phyloP scores from a whole-genome alignment of 2,797 vertebrate genomes.

The Buceros bicornis region DNA sequence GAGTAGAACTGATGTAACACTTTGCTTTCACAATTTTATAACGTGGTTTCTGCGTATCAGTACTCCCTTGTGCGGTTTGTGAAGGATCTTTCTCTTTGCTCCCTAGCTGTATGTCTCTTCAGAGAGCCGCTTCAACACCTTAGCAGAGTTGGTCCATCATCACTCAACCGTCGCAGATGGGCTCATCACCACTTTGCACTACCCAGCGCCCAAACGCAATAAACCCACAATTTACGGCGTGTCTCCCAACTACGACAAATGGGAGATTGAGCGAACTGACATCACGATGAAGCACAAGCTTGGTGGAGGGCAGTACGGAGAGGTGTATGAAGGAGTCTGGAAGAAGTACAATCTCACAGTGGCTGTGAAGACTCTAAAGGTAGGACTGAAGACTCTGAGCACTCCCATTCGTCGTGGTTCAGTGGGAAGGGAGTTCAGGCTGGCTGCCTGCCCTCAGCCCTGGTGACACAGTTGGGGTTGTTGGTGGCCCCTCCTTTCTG shows the following conservation, averaged over 20 bases:
- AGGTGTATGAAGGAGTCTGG: slow-evolving; percentile 98
- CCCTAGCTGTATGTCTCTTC: slow-evolving; percentile 95
- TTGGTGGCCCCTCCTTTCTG: background rate
- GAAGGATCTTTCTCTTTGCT: background rate
- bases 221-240: slow-evolving; percentile 98
- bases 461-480: accelerated
- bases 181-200: slow-evolving; percentile 97
- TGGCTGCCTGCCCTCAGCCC: background rate
- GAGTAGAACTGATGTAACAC: accelerated
- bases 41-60: accelerated
- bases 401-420: accelerated
- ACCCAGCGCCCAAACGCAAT: slow-evolving; percentile 97
- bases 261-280: slow-evolving; percentile 99
- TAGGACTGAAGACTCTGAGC: background rate
- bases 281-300: slow-evolving; percentile 99
- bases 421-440: accelerated
- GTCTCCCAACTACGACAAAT: slow-evolving; percentile 97
- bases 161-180: slow-evolving; percentile 96
- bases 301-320: slow-evolving; percentile 97
- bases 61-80: accelerated
- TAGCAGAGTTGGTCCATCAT: slow-evolving; percentile 97
- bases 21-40: accelerated
- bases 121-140: slow-evolving; percentile 96
- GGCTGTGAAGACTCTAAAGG: slow-evolving; percentile 97
- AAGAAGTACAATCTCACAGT: slow-evolving; percentile 98